Evolutionary conservation across 2,888 invertebrate species (phyloP), one percentile per base, ranked within the genome.

Genomic region (Bursaphelenchus okinawaensis): DNA sequence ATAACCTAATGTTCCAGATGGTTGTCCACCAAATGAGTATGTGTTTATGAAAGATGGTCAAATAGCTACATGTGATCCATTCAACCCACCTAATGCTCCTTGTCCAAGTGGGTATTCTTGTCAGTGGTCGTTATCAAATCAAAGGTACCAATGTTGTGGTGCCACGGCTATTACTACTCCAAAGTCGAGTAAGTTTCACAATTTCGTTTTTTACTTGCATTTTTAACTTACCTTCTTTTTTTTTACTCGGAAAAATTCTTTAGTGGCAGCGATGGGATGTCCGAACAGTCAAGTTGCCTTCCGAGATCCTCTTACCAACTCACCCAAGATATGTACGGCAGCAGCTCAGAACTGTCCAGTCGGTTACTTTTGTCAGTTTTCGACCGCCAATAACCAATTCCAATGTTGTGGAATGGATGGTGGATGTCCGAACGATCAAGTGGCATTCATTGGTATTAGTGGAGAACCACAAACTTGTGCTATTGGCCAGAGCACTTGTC

Each of bases 11-110:
- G n/a, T 4, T 40, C 26, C 71, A 50, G 80, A 80, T 58, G 80
- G 80, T 8, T 80, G 80, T 57, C 80, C 80, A 20, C 80, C 80
- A n/a, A 77, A 77, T 56, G 79, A 80, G 66, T 80, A 71, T 62
- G 80, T 81, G 52, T 80, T 70, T 73, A 81, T 80, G 79, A 77
- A 78, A 66, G 79, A 80, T 62, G 75, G 76, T 63, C 75, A 78
- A 64, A 80, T 81, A 60, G 80, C 80, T 4, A 75, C 76, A 9
- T 80, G 80, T 55, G 80, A 80, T 68, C 72, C 72, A 4, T 72
- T 79, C 73, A 78, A 77, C 55, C 77, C 79, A 12, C 75, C 76
- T 16, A 79, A 79, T 65, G 75, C 77, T 20, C 78, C 78, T 16
- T 79, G 79, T 65, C 80, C 80, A 55, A 24, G 26, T n/a, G 72